Evolutionary conservation across 2,888 invertebrate species (phyloP).

Genomic region (Phalera bucephala): DNA sequence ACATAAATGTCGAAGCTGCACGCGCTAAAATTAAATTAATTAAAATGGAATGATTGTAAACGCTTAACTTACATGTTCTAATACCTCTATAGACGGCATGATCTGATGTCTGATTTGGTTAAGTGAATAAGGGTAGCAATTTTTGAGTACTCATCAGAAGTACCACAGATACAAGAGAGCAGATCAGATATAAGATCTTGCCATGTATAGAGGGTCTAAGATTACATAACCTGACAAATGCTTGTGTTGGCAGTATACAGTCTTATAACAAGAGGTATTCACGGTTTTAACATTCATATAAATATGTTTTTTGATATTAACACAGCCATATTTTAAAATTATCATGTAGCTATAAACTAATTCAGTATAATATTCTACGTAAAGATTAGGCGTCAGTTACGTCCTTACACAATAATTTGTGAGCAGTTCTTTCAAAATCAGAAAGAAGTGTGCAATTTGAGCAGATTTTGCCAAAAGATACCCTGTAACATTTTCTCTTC

Average conservation of each 20-base stretch:
- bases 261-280: conserved; percentile 77
- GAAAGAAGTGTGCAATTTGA: conserved; percentile 50
- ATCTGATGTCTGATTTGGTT: too few relatives aligned
- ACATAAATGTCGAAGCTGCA: conserved; percentile 32
- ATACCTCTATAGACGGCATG: too few relatives aligned
- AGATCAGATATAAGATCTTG: too few relatives aligned
- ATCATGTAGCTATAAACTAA: conserved; percentile 43
- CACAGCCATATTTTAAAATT: conserved; percentile 75
- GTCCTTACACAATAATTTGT: conserved; percentile 41
- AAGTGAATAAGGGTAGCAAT: too few relatives aligned
- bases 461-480: conserved; percentile 54
- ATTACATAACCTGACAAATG: conserved; percentile 40
- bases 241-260: conserved; percentile 58
- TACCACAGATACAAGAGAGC: too few relatives aligned
- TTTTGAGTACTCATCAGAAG: too few relatives aligned
- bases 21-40: conserved; percentile 23
- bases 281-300: conserved; percentile 67
- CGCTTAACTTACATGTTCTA: conserved; percentile 6
- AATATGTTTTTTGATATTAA: conserved; percentile 74
- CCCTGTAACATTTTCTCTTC: conserved; percentile 46
- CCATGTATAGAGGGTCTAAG: too few relatives aligned
- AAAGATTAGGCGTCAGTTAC: too few relatives aligned
- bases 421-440: conserved; percentile 38
- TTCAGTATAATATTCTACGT: conserved; percentile 41
- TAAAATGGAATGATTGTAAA: conserved; percentile 34